A percentile compares a stretch with the other conserved stretches of the same genome.
These are phyloP conservation scores for Lathamus discolor DNA, from an alignment of 2,113 vertebrate species.

Conservation along the genomic window DNA sequence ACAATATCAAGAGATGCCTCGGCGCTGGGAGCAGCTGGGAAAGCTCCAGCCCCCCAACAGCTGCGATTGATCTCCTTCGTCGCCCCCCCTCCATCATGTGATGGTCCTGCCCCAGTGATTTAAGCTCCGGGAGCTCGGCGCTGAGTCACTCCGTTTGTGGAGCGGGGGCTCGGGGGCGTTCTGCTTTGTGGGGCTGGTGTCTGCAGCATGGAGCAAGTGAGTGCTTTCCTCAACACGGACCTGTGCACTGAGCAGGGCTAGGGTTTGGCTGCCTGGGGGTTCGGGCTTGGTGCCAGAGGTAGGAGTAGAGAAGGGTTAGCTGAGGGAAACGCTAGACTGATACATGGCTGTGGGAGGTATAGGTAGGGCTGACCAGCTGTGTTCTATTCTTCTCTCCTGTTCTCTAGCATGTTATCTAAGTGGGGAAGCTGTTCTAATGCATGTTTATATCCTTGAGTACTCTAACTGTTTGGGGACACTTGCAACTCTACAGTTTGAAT, in stretches of 20 bases:
- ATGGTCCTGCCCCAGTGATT: neutral
- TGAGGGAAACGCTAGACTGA: neutral
- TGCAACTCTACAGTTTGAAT: neutral
- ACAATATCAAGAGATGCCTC: neutral
- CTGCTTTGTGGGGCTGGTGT: neutral
- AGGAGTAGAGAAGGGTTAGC: neutral
- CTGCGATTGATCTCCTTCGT: neutral
- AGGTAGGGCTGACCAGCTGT: neutral
- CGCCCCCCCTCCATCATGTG: neutral
- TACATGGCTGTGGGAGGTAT: neutral
- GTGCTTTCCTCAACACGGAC: neutral
- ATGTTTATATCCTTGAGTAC: neutral
- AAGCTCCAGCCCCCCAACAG: neutral
- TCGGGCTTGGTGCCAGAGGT: neutral
- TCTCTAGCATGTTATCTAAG: rapidly evolving
- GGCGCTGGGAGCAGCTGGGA: neutral
- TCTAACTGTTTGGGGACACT: neutral
- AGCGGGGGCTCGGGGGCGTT: neutral
- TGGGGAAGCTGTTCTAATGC: neutral
- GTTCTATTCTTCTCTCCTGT: neutral
- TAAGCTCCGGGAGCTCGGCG: neutral
- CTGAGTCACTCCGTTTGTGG: neutral
- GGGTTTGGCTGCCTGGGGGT: neutral
- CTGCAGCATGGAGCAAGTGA: constrained; percentile 60
- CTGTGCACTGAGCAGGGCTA: rapidly evolving